Conservation (phyloP, 2,113 vertebrate species). For the Rostratula benghalensis region DNA sequence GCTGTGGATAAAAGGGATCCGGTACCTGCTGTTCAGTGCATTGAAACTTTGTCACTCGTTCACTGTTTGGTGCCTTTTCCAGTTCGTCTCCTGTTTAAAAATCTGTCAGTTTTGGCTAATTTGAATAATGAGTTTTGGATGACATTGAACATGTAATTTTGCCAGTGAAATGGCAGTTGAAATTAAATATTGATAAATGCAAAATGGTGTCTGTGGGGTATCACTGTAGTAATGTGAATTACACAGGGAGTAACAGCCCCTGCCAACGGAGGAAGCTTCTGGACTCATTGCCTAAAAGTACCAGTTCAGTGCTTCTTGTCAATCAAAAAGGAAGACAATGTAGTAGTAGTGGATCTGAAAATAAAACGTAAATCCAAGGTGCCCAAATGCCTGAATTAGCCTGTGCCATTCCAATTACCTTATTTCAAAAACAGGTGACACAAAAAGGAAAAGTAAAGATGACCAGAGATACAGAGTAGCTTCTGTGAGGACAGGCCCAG, state of each 20-base stretch:
- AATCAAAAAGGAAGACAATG: neutral
- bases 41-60: neutral
- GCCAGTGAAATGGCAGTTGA: neutral
- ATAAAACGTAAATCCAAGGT: neutral
- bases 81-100: neutral
- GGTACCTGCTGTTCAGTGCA: neutral
- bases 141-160: neutral
- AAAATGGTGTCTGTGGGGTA: neutral
- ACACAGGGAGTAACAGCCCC: neutral
- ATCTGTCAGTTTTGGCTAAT: neutral
- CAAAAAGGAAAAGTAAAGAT: neutral
- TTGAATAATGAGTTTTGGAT: neutral
- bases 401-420: neutral
- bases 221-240: neutral
- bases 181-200: neutral
- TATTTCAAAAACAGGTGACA: neutral
- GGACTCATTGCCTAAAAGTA: neutral
- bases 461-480: neutral
- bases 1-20: neutral
- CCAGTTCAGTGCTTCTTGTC: neutral
- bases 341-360: neutral
- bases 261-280: neutral
- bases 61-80: neutral
- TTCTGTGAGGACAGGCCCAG: neutral
- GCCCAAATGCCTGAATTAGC: neutral